Base-by-base conservation (phyloP, 2,888 invertebrate species). In the Mimas tiliae region DNA sequence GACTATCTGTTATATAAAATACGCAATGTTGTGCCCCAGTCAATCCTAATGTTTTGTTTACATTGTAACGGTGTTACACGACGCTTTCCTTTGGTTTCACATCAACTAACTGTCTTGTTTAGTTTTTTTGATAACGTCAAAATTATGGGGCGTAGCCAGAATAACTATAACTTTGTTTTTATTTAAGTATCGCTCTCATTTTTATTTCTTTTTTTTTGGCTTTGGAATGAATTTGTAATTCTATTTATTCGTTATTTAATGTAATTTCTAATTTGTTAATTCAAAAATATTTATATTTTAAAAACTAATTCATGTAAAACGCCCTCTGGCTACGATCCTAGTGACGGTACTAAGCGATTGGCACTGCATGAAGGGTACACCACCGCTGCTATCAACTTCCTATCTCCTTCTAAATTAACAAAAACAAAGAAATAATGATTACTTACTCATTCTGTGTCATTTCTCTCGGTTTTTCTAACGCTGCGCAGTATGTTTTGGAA, bases 401-500 rank as follows among this genome's bases (percentile, higher is more conserved):
- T 58, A 34, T 81, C 81, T 83, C 76, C 84, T 87, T 87, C 86
- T 87, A 86, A 86, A 86, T 84, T 90, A 86, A 85, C 79, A 77
- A 84, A 81, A 77, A 76, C 77, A 79, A 76, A 82, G 82, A 82
- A 84, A 85, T 82, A 85, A 89, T 85, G 82, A 83, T 85, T 82
- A 90, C 85, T 89, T 83, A 91, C 86, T 90, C 80, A 90, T 90
- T 89, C 83, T 90, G 91, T 95, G 94, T 94, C 90, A 93, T 95
- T 95, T 95, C 95, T 95, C 91, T 95, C 95, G 95, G 95, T 96
- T 95, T 76, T 94, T 94, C 95, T 95, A 94, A 95, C 95, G 96
- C 96, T 96, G 96, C 96, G 95, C 97, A 98, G 98, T 97, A 97
- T 98, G 95, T 98, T 98, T 97, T 98, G 98, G 98, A 98, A 98